Evolutionary conservation across 2,113 vertebrate species (phyloP).

Genomic region (Zapus hudsonius): DNA sequence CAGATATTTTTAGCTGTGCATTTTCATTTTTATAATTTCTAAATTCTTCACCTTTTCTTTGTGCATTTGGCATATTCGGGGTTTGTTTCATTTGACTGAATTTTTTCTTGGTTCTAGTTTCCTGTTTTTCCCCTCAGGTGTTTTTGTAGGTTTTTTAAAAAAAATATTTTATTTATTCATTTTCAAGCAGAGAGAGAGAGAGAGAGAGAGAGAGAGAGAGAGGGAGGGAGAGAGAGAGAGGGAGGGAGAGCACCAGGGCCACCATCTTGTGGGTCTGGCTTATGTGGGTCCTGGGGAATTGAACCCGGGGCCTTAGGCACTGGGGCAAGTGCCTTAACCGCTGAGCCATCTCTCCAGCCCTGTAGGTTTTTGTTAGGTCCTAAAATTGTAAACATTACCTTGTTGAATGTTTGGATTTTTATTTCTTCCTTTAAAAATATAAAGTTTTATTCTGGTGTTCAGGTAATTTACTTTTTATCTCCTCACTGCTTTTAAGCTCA

Average conservation of each 20-base stretch:
- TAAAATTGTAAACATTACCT: not conserved
- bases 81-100: not conserved
- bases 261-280: too few species aligned
- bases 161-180: too few species aligned
- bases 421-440: not conserved
- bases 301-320: too few species aligned
- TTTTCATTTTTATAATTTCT: not conserved
- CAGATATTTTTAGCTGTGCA: not conserved
- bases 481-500: not conserved
- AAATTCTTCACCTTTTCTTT: not conserved
- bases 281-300: too few species aligned
- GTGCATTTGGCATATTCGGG: not conserved
- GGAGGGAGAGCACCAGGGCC: too few species aligned
- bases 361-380: not conserved
- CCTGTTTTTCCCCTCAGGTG: not conserved
- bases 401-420: not conserved
- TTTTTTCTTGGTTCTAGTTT: conserved; percentile 21
- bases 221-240: too few species aligned
- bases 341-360: too few species aligned
- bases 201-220: too few species aligned
- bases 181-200: too few species aligned
- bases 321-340: too few species aligned
- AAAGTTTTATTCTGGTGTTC: not conserved
- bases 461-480: conserved; percentile 1
- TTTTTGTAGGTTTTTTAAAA: conserved; percentile 12